Evolutionary conservation across 1,140 invertebrate genomes (phyloP), one percentile per base, ranked within the genome.

Genomic region (Rhizoglyphus robini): DNA sequence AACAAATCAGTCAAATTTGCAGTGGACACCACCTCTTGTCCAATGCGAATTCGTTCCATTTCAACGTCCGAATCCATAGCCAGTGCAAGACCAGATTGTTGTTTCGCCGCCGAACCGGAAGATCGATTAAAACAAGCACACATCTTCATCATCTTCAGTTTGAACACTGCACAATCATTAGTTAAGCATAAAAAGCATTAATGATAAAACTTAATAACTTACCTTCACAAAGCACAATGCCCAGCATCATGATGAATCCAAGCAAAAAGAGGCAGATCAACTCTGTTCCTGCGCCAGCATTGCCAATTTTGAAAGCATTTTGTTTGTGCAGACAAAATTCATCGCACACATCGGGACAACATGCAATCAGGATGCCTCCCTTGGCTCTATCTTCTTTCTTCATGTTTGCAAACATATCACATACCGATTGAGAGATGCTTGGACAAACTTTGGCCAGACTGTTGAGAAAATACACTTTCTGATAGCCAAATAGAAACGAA

Each of bases 1-100:
- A 72, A 48, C 18, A 69, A 54, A 54, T 72, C 70, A 2, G 15
- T 3, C 51, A 25, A 13, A n/a, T 54, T 25, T 18, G 20, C 8
- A 13, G 20, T 36, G 15, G 27, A 2, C 1, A 8, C 13, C 23
- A 0, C 41, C 54, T 1, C 1, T 2, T 1, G 23, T 49, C 57
- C 30, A 46, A 68, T 41, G 46, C 57, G 54, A n/a, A 20, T 4
- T 29, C 38, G 25, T 46, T 68, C 67, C 29, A 2, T 4, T 4
- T 20, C 13, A 15, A 68, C 67, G 41, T 68, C 67, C 1, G 48
- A 59, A 46, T 68, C 11, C n/a, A 11, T 38, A 57, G 25, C 20
- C 29, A 15, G 4, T 27, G 0, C 30, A 13, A 8, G 8, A 34
- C n/a, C 47, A 13, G 36, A 18, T 13, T 23, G 11, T 46, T 11